These are phyloP conservation scores for Eunapius fragilis DNA, from an alignment of 37 sponge, comb jelly and placozoan genomes.

Conservation along the genomic window DNA sequence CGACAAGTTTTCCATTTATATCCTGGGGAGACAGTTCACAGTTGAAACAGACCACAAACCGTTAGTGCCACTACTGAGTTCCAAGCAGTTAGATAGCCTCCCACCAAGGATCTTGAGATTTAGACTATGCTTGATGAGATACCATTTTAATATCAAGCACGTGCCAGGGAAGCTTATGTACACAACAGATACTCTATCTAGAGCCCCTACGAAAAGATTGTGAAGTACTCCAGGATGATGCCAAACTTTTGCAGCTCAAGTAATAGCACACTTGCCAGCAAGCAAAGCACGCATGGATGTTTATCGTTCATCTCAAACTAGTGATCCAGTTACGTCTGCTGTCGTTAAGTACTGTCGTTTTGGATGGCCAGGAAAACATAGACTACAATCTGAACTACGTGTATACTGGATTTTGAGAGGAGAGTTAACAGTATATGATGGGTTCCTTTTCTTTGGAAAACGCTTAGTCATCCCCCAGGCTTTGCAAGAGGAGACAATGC, in stretches of 20 bases:
- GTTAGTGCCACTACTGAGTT: constrained; percentile 33
- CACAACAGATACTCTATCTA: constrained; percentile 36
- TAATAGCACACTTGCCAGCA: no score
- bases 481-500: neutral
- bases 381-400: no score
- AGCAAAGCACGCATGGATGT: no score
- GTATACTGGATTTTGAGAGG: no score
- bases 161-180: constrained; percentile 46
- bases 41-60: constrained; percentile 53
- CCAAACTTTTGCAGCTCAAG: no score
- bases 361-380: no score
- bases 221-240: no score
- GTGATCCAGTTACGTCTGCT: no score
- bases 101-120: constrained; percentile 36
- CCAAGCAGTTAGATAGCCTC: constrained; percentile 18
- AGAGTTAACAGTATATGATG: no score
- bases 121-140: constrained; percentile 2
- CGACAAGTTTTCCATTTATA: constrained; percentile 24
- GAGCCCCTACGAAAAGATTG: constrained; percentile 9
- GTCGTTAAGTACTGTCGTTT: no score
- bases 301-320: no score
- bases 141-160: neutral
- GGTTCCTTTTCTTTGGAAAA: neutral
- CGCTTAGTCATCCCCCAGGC: neutral
- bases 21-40: constrained; percentile 18